Conservation (phyloP, 2,113 vertebrate genomes). For the Triplophysa tibetana region DNA sequence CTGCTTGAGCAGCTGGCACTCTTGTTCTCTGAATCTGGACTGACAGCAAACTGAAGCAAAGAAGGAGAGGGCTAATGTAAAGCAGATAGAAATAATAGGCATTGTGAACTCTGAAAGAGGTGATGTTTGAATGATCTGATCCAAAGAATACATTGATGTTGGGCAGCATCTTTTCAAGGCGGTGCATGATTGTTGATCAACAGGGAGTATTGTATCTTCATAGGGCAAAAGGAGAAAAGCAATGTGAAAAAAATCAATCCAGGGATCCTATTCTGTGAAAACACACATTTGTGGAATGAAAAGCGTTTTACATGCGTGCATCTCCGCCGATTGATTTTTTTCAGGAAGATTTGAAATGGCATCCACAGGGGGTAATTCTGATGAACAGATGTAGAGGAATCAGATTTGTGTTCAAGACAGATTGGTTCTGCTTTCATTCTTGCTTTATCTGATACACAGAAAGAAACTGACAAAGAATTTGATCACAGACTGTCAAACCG, state of each 20-base stretch:
- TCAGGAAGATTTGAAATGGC: conserved; percentile 48
- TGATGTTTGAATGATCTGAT: conserved; percentile 2
- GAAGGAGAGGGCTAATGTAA: conserved; percentile 10
- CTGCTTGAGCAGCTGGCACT: conserved; percentile 50
- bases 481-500: conserved; percentile 51
- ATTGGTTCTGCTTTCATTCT: conserved; percentile 49
- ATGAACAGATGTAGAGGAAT: conserved; percentile 49
- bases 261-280: not conserved
- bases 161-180: too few species aligned
- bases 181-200: not conserved
- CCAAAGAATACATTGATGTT: not conserved
- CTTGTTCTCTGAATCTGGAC: conserved; percentile 19
- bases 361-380: conserved; percentile 56
- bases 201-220: not conserved
- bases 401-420: conserved; percentile 51
- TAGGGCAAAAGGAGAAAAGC: not conserved
- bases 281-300: conserved; percentile 11
- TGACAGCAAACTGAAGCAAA: conserved; percentile 34
- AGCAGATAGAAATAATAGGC: not conserved
- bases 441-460: conserved; percentile 35
- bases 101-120: not conserved
- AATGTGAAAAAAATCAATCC: not conserved
- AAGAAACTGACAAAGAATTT: conserved; percentile 42
- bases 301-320: not conserved
- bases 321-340: conserved; percentile 10